Base-by-base conservation (phyloP, 2,797 vertebrate species). In the Crocodylus rhombifer region DNA sequence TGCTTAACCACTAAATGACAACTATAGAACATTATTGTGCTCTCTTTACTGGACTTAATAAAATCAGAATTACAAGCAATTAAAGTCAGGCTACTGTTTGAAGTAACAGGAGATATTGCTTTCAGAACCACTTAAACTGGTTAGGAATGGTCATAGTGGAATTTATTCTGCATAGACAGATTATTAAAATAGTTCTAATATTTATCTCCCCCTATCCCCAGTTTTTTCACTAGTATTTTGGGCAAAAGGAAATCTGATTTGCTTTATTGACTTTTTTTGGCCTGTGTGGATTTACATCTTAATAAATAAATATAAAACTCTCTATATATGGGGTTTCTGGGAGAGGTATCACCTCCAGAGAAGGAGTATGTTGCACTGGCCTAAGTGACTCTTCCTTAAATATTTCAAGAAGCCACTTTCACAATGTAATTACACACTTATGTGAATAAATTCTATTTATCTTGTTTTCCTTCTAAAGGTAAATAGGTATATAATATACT, bases 31-130 rank as follows among this genome's bases (percentile, higher is more conserved):
- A 73, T 58, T 62, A 58, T 42, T 58, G 58, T 77, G 36, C 8
- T 87, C 65, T 64, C 30, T 74, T 83, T 82, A 71, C 23, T 74
- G 57, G 51, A 33, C 15, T 65, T 67, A 75, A 78, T 84, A 86
- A 90, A 51, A 79, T 61, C 61, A 71, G 36, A 92, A 71, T 79
- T 93, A 71, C 7, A 91, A 60, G 20, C 83, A 84, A 82, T 63
- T 80, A 88, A 65, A 78, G 58, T 73, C 51, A 30, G 7, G 7
- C 36, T 30, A 42, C 61, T 81, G 61, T 86, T 82, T 51, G 81
- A 69, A 77, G 69, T 4, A 86, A 33, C 51, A 76, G 83, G 69
- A 78, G 77, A 21, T 62, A 79, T 89, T 84, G 55, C 63, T 84
- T 75, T 80, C 42, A 81, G 26, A 93, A 78, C 28, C 76, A 58